These are phyloP conservation scores for Gila orcuttii DNA, from an alignment of 2,113 vertebrate genomes.

Conservation along the genomic window DNA sequence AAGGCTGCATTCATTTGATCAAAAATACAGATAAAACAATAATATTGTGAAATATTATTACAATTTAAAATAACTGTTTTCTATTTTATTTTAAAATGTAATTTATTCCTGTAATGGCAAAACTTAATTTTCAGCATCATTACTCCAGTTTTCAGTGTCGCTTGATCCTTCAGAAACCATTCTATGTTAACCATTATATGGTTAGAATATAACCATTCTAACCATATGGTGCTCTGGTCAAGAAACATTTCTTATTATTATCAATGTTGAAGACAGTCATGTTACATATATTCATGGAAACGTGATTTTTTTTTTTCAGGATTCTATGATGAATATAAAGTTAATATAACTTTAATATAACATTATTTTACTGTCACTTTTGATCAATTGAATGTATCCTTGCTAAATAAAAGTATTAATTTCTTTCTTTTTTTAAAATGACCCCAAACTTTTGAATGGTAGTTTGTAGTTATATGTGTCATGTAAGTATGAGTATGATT, in stretches of 20 bases:
- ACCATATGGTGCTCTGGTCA: neutral
- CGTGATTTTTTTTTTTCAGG: too few species aligned
- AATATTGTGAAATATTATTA: slow-evolving; percentile 2
- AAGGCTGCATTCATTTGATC: neutral
- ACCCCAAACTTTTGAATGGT: neutral
- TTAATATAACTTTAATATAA: too few species aligned
- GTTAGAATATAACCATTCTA: too few species aligned
- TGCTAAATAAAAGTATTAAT: neutral
- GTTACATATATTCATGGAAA: too few species aligned
- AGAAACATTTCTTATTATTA: neutral
- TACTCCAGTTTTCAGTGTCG: neutral
- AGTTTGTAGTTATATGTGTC: neutral
- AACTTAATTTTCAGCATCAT: neutral
- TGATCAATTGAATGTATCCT: too few species aligned
- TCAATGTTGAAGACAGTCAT: too few species aligned
- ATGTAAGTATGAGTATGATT: neutral
- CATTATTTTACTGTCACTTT: too few species aligned
- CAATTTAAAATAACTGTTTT: neutral
- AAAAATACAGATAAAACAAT: neutral
- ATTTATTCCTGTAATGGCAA: neutral
- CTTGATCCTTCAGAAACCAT: too few species aligned
- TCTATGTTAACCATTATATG: too few species aligned
- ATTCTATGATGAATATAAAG: too few species aligned
- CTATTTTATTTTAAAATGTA: neutral
- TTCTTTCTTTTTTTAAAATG: too few species aligned